Conservation (phyloP, 2,797 vertebrate genomes). For the Galago senegalensis region DNA sequence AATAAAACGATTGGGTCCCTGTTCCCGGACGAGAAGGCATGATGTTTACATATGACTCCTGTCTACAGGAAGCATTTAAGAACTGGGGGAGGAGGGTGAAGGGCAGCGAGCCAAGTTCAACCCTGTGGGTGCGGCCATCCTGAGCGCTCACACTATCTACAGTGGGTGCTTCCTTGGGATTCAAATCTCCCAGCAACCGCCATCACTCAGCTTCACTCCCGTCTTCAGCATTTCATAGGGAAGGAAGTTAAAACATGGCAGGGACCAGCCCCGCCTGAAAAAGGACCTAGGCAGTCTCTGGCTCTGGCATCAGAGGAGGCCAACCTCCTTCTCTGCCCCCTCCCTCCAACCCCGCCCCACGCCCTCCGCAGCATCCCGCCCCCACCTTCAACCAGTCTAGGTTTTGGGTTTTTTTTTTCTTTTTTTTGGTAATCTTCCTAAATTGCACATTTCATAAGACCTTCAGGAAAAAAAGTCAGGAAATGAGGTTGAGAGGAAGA, state of each 20-base stretch:
- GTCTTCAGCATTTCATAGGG: background rate
- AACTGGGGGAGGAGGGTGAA: background rate
- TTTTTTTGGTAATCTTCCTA: conserved; percentile 64
- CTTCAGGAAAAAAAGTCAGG: conserved; percentile 76
- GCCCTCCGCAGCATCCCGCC: background rate
- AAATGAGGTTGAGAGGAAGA: conserved; percentile 70
- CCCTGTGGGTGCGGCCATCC: background rate
- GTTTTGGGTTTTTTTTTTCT: background rate
- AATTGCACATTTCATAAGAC: conserved; percentile 77
- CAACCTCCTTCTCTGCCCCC: background rate
- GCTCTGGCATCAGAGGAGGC: background rate
- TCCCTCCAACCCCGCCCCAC: background rate
- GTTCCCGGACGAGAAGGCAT: background rate
- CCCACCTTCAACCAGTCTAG: background rate
- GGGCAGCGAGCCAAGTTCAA: background rate
- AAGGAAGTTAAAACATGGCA: background rate
- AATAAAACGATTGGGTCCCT: background rate
- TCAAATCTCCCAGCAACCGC: background rate
- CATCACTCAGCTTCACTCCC: background rate
- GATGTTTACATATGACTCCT: background rate
- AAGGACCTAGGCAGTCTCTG: background rate
- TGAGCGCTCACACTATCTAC: background rate
- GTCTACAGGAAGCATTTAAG: background rate
- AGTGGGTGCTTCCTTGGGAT: background rate
- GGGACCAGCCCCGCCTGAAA: background rate